phyloP scores from a whole-genome alignment of 2,113 vertebrate species.

The Platichthys flesus region DNA sequence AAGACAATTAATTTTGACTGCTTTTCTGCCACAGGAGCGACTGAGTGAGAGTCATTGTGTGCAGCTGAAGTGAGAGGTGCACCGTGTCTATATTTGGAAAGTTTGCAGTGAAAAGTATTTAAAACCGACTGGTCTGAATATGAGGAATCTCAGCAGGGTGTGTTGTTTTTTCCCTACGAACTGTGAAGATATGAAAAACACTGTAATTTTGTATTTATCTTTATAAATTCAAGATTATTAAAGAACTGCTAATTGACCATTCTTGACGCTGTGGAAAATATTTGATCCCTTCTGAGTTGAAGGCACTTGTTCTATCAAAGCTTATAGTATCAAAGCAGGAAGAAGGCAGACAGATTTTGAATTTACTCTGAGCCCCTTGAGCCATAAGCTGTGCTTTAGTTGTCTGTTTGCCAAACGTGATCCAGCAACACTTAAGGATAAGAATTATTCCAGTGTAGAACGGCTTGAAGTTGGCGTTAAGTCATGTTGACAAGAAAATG shows the following conservation, averaged over 20 bases:
- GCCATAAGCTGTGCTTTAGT: conserved; percentile 48
- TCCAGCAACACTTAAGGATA: conserved; percentile 54
- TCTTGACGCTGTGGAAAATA: background rate
- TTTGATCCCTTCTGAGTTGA: conserved; percentile 30
- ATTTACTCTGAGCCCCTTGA: conserved; percentile 58
- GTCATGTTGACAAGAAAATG: conserved; percentile 55
- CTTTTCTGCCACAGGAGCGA: background rate
- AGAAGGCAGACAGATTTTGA: conserved; percentile 51
- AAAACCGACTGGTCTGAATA: background rate
- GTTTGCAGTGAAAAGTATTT: too few relatives aligned
- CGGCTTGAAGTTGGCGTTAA: conserved; percentile 47
- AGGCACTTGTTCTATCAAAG: conserved; percentile 34
- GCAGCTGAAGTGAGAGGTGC: too few relatives aligned
- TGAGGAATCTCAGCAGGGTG: background rate
- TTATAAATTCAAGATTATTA: conserved; percentile 4
- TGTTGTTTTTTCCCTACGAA: background rate
- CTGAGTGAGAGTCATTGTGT: background rate
- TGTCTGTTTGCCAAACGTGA: conserved; percentile 67
- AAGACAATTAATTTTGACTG: conserved; percentile 10
- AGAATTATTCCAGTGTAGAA: conserved; percentile 32
- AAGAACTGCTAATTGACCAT: conserved; percentile 3
- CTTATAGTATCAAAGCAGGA: conserved; percentile 42
- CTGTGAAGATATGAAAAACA: background rate
- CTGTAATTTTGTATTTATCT: background rate
- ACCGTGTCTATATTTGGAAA: too few relatives aligned